phyloP scores from a whole-genome alignment of 2,113 vertebrate species.

The Castor canadensis region DNA sequence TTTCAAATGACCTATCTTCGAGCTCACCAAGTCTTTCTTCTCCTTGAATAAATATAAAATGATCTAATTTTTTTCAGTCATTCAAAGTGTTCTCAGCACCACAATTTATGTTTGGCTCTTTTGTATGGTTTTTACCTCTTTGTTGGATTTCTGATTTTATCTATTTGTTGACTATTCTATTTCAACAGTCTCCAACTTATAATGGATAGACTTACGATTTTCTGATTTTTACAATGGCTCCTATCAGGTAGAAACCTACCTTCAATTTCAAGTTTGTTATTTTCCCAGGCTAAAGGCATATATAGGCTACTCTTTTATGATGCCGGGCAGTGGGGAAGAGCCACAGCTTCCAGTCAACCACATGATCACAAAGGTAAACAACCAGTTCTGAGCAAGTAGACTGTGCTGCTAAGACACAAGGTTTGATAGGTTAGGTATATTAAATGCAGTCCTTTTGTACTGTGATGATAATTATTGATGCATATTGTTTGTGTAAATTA shows the following conservation, averaged over 20 bases:
- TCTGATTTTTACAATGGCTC: neutral
- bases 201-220: neutral
- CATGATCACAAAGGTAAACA: neutral
- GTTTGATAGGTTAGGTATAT: neutral
- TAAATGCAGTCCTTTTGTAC: neutral
- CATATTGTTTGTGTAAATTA: neutral
- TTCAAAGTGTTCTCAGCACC: neutral
- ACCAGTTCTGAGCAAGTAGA: neutral
- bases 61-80: neutral
- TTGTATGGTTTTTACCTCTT: neutral
- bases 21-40: neutral
- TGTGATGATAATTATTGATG: neutral
- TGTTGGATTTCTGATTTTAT: neutral
- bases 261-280: neutral
- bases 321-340: neutral
- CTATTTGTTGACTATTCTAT: neutral
- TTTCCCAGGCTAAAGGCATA: neutral
- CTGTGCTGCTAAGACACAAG: neutral
- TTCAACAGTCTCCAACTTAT: neutral
- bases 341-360: neutral
- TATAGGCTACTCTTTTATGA: neutral
- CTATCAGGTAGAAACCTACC: neutral
- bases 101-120: neutral
- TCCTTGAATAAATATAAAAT: neutral
- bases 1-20: neutral